phyloP scores from a whole-genome alignment of 2,797 vertebrate species.

The Glyptemys insculpta region DNA sequence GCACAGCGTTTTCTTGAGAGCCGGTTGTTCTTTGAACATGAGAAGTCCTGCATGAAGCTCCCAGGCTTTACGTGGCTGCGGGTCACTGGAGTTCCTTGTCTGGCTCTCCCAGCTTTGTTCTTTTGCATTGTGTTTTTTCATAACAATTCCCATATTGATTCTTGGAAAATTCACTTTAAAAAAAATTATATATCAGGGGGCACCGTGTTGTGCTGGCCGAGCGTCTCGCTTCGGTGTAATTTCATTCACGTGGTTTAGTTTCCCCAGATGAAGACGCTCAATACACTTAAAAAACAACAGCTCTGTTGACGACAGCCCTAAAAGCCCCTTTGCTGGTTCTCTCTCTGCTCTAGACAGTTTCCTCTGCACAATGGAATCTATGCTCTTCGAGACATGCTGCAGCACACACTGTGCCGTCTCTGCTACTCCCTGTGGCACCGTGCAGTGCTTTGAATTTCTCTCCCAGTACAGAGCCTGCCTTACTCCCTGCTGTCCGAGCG shows the following conservation, averaged over 20 bases:
- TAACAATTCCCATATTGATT: not conserved
- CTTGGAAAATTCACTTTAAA: not conserved
- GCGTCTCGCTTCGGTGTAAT: not conserved
- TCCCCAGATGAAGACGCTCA: not conserved
- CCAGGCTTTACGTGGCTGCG: not conserved
- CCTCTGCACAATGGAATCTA: not conserved
- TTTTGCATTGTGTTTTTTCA: not conserved
- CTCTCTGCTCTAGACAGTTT: not conserved
- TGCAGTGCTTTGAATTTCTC: not conserved
- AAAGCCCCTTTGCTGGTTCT: not conserved
- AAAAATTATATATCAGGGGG: not conserved
- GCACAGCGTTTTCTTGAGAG: not conserved
- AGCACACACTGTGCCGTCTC: not conserved
- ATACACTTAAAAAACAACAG: not conserved
- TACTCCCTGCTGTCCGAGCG: not conserved
- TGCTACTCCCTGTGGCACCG: not conserved
- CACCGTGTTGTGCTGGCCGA: not conserved
- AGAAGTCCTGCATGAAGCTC: not conserved
- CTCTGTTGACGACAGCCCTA: too few species aligned
- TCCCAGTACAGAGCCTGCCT: not conserved
- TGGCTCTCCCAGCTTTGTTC: not conserved
- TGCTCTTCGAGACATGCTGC: not conserved
- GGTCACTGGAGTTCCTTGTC: not conserved
- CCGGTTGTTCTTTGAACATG: not conserved
- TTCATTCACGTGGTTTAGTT: not conserved